Evolutionary conservation across 1,140 invertebrate species (phyloP).

Genomic region (Drosophila erecta): DNA sequence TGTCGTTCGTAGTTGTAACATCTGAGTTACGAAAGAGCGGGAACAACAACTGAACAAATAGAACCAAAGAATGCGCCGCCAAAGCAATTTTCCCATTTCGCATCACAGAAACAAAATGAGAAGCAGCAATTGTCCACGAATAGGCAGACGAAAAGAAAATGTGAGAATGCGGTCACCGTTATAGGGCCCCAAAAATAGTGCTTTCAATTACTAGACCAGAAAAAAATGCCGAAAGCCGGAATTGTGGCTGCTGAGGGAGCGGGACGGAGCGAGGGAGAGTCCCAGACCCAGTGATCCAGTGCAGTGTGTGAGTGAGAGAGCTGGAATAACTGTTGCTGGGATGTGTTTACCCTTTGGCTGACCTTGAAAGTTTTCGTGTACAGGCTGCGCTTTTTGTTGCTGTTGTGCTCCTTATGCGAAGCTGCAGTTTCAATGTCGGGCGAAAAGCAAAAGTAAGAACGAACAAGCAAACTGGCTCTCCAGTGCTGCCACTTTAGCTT

Average conservation of each 20-base stretch:
- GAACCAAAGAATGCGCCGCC: background rate
- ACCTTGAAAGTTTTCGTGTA: slow-evolving; percentile 68
- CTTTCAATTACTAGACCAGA: slow-evolving; percentile 5
- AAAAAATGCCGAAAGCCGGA: background rate
- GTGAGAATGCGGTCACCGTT: background rate
- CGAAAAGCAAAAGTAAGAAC: slow-evolving; percentile 30
- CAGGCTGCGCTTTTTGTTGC: slow-evolving; percentile 64
- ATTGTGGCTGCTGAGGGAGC: background rate
- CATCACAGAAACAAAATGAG: background rate
- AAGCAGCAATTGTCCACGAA: slow-evolving; percentile 7
- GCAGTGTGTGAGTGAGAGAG: slow-evolving; percentile 6
- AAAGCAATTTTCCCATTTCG: slow-evolving; percentile 4
- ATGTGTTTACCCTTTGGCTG: slow-evolving; percentile 63
- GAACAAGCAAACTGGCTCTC: slow-evolving; percentile 38
- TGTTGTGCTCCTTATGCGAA: slow-evolving; percentile 36
- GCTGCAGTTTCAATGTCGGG: slow-evolving; percentile 76
- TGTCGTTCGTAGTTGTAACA: slow-evolving; percentile 4
- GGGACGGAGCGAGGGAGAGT: background rate
- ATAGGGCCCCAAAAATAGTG: background rate
- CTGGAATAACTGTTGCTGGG: slow-evolving; percentile 68
- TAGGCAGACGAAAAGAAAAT: slow-evolving; percentile 17
- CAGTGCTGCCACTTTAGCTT: background rate
- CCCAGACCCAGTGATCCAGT: background rate
- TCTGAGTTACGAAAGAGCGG: background rate
- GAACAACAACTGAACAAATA: slow-evolving; percentile 43